A percentile compares a stretch with the other conserved stretches of the same genome.
phyloP scores from a whole-genome alignment of 2,797 vertebrate genomes.

The Fundulus diaphanus region DNA sequence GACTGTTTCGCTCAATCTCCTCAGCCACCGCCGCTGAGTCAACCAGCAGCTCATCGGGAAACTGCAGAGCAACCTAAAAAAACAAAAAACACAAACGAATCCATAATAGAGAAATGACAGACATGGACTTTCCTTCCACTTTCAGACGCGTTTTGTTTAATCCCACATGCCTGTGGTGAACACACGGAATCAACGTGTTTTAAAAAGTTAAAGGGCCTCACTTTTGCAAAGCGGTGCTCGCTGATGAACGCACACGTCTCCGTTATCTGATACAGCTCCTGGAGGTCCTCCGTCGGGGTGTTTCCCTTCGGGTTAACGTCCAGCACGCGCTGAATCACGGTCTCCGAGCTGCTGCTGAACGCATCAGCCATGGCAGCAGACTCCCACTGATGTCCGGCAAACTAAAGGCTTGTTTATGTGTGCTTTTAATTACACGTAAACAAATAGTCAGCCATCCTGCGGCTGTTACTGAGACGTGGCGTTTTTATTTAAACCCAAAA shows the following conservation, averaged over 20 bases:
- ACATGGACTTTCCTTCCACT: neutral
- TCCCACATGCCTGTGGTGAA: no score
- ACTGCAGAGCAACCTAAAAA: constrained; percentile 93
- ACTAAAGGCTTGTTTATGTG: no score
- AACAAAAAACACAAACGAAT: neutral
- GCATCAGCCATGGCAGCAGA: constrained; percentile 76
- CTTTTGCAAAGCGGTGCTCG: constrained; percentile 78
- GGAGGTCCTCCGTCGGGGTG: constrained; percentile 63
- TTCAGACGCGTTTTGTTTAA: neutral
- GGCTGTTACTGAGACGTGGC: neutral
- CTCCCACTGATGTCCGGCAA: constrained; percentile 9
- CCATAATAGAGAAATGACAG: neutral
- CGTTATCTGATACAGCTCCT: constrained; percentile 83
- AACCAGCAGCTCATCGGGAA: constrained; percentile 89
- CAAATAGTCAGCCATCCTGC: neutral
- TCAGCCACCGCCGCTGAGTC: constrained; percentile 84
- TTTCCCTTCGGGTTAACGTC: constrained; percentile 28
- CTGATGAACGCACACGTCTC: constrained; percentile 82
- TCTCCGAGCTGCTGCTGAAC: constrained; percentile 86
- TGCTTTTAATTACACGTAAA: neutral
- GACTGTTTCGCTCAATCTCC: constrained; percentile 79
- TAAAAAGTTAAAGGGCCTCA: constrained; percentile 35
- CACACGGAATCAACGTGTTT: no score
- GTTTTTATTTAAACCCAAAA: neutral
- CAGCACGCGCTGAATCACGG: constrained; percentile 75